A percentile compares a stretch with the other conserved stretches of the same genome.
These are phyloP conservation scores for Sialis lutaria DNA, from an alignment of 2,888 invertebrate genomes.

Conservation along the genomic window DNA sequence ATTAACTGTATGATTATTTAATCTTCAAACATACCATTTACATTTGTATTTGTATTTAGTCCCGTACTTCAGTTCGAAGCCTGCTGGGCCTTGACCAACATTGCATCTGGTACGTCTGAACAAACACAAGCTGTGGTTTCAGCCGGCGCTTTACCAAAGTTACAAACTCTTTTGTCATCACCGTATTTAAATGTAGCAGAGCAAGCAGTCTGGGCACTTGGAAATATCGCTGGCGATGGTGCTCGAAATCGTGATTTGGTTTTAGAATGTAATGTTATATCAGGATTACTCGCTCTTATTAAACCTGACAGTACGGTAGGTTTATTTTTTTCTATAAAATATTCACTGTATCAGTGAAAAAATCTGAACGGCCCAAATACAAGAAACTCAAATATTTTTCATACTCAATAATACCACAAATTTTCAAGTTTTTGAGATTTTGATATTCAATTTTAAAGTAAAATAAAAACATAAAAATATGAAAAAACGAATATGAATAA, in stretches of 20 bases:
- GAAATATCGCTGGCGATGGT: conserved; percentile 91
- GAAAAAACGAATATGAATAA: no score
- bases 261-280: conserved; percentile 50
- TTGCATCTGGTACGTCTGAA: conserved; percentile 84
- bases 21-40: neutral
- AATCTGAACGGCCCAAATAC: neutral
- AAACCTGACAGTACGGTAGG: conserved; percentile 37
- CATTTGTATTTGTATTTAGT: conserved; percentile 26
- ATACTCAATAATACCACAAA: no score
- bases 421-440: no score
- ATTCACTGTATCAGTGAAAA: neutral
- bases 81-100: conserved; percentile 94
- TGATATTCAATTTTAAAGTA: no score
- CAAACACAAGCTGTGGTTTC: conserved; percentile 80
- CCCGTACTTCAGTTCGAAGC: conserved; percentile 80
- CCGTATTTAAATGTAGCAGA: conserved; percentile 56
- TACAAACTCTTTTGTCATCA: conserved; percentile 56
- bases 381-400: no score
- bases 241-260: conserved; percentile 66
- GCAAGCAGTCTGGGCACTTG: conserved; percentile 95
- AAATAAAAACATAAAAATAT: no score
- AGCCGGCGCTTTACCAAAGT: conserved; percentile 69
- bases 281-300: conserved; percentile 49
- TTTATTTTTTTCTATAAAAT: conserved; percentile 5
- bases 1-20: neutral